These are phyloP conservation scores for Drosophila robusta DNA, from an alignment of 2,888 invertebrate genomes.

Conservation along the genomic window DNA sequence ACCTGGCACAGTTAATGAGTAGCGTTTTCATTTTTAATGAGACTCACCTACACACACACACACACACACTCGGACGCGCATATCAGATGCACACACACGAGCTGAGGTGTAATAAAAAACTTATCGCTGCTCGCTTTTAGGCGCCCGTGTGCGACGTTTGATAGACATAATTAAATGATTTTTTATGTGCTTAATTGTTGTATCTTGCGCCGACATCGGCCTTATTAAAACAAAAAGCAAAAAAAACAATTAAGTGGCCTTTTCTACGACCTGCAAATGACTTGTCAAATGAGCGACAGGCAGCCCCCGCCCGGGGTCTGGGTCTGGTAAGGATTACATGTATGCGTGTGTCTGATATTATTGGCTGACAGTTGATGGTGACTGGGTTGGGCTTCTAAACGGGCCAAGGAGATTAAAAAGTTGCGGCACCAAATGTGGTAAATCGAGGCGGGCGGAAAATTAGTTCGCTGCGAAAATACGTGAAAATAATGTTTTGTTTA, in stretches of 20 bases:
- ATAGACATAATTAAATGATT: constrained; percentile 79
- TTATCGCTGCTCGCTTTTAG: constrained; percentile 70
- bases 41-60: constrained; percentile 33
- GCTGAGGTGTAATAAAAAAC: constrained; percentile 72
- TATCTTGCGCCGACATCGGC: constrained; percentile 66
- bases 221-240: constrained; percentile 58
- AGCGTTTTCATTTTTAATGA: constrained; percentile 76
- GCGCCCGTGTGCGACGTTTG: constrained; percentile 62
- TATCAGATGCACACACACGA: constrained; percentile 3
- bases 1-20: constrained; percentile 69
- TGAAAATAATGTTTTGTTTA: too few relatives aligned
- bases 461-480: too few relatives aligned
- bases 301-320: neutral
- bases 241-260: constrained; percentile 57
- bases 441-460: neutral
- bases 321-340: constrained; percentile 2
- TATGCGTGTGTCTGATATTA: constrained; percentile 41
- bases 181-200: constrained; percentile 75
- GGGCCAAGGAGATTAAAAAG: constrained; percentile 25
- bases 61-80: neutral
- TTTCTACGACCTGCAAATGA: constrained; percentile 74
- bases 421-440: neutral
- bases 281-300: constrained; percentile 67
- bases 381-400: constrained; percentile 31
- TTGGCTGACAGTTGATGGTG: constrained; percentile 10